phyloP scores from a whole-genome alignment of 2,113 vertebrate species.

The Tricholaema leucomelas region DNA sequence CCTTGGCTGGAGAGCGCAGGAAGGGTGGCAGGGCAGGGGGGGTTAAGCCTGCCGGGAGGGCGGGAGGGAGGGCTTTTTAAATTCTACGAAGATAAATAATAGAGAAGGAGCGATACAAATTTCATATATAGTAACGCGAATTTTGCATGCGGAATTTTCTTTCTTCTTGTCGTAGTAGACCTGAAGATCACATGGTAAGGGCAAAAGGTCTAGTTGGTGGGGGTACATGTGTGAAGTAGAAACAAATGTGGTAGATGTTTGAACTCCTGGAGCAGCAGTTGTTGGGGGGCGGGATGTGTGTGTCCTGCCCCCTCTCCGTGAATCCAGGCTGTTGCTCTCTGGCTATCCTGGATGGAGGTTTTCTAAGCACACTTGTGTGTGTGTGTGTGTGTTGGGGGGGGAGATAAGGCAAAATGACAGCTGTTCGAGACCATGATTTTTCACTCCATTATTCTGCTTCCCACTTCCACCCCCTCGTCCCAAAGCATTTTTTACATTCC shows the following conservation, averaged over 20 bases:
- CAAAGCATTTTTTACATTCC: conserved; percentile 41
- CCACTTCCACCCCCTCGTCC: conserved; percentile 17
- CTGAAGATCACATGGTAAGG: background rate
- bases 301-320: background rate
- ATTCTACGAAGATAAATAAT: background rate
- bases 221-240: background rate
- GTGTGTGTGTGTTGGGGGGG: background rate
- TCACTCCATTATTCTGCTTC: conserved; percentile 49
- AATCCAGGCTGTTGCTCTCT: background rate
- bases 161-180: background rate
- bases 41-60: background rate
- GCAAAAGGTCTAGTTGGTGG: background rate
- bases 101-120: background rate
- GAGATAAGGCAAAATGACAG: conserved; percentile 58
- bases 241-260: background rate
- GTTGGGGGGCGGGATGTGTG: background rate
- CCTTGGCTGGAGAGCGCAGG: background rate
- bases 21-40: background rate
- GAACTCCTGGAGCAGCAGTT: conserved; percentile 26
- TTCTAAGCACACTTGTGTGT: background rate
- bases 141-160: background rate
- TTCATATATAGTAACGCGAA: background rate
- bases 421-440: conserved; percentile 52
- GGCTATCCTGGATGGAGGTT: background rate
- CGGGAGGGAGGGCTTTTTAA: background rate